Evolutionary conservation across 2,113 vertebrate species (phyloP), one percentile per base, ranked within the genome.

Genomic region (Microtus richardsoni): DNA sequence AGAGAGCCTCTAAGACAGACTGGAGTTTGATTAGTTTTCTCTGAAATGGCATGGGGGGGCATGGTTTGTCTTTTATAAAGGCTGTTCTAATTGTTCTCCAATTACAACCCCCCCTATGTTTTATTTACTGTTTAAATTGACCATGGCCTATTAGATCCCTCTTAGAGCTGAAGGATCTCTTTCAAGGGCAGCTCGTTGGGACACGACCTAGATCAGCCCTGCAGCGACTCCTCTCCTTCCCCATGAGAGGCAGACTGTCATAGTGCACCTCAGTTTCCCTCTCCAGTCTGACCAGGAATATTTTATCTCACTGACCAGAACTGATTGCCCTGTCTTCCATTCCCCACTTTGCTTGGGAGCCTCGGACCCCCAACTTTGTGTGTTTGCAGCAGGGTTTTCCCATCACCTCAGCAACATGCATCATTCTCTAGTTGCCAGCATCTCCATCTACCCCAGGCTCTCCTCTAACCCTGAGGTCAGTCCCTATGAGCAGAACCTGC

Each of bases 21-120:
- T n/a, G 66, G 47, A 30, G 66, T 82, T 94, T 85, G 44, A 84
- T 54, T 93, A 21, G 36, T 71, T 91, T 77, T 68, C 75, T 92
- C 41, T 68, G 71, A 77, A 49, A 88, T 12, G n/a, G 47, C 9
- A 49, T 49, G 9, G 12, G 41, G 9, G 22, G 70, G 13, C n/a
- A 54, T 26, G 68, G 26, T 10, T 41, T 54, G 60, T 54, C 68
- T 75, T 84, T 60, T 71, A 75, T 93, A 70, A 66, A 54, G 91
- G 39, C n/a, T 7, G 8, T 12, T 26, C 52, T 8, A 13, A 9
- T 74, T 10, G 47, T 41, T 49, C 41, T 41, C 13, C n/a, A 10
- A 21, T 36, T 19, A 33, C 33, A n/a, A 7, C 16, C 4, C 49
- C 41, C 30, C 78, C 21, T 5, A 3, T 47, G 80, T 39, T 85